A percentile compares a stretch with the other conserved stretches of the same genome.
These are phyloP conservation scores for Oreochromis spilurus DNA, from an alignment of 2,113 vertebrate genomes.

Conservation along the genomic window DNA sequence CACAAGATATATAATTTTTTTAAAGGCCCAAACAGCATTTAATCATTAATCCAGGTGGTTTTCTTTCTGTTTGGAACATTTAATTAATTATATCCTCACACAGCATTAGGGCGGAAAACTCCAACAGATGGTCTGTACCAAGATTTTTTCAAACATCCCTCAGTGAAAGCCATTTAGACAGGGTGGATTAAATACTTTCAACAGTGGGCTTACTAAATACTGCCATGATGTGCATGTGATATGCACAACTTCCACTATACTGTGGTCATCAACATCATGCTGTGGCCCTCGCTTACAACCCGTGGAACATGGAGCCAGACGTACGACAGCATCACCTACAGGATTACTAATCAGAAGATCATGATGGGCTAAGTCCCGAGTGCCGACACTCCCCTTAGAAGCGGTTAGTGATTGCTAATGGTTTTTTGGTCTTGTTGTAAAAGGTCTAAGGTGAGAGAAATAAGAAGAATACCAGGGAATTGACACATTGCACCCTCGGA, in stretches of 20 bases:
- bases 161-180: conserved; percentile 17
- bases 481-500: background rate
- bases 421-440: conserved; percentile 21
- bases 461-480: background rate
- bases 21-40: background rate
- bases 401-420: conserved; percentile 32
- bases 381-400: background rate
- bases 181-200: conserved; percentile 23
- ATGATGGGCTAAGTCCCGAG: conserved; percentile 83
- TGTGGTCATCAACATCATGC: conserved; percentile 91
- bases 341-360: conserved; percentile 99
- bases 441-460: background rate
- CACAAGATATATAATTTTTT: background rate
- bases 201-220: background rate
- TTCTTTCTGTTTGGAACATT: background rate
- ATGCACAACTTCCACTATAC: conserved; percentile 86
- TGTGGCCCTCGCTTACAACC: conserved; percentile 92
- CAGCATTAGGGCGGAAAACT: background rate
- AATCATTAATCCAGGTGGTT: background rate
- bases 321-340: conserved; percentile 97
- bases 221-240: background rate
- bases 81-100: background rate
- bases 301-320: conserved; percentile 99
- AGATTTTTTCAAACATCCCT: background rate
- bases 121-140: conserved; percentile 2